Evolutionary conservation across 2,113 vertebrate genomes (phyloP).

Genomic region (Tychaedon coryphoeus): DNA sequence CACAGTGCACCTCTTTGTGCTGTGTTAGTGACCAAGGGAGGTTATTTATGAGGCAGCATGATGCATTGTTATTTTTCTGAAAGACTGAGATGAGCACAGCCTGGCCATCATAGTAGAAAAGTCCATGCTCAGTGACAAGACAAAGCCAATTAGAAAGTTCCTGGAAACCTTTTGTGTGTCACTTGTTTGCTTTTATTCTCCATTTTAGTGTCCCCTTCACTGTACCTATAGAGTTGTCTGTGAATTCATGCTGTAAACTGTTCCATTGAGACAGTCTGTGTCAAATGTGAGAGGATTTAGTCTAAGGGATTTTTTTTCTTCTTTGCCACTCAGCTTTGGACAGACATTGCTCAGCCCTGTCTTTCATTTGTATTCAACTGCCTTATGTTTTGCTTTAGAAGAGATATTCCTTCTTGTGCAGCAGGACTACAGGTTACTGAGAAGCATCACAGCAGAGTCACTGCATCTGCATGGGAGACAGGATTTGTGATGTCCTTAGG

Average conservation of each 20-base stretch:
- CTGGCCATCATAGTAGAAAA: not conserved
- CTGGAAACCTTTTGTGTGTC: not conserved
- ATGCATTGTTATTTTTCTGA: not conserved
- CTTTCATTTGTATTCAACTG: not conserved
- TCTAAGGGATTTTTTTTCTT: not conserved
- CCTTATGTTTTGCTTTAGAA: not conserved
- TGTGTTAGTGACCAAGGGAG: not conserved
- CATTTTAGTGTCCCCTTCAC: not conserved
- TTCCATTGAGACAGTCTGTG: not conserved
- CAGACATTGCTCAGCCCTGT: not conserved
- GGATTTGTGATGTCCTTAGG: not conserved
- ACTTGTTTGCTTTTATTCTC: not conserved
- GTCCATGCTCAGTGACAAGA: not conserved
- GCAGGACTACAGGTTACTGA: not conserved
- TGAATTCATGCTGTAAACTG: not conserved
- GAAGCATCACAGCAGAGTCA: not conserved
- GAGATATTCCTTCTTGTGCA: not conserved
- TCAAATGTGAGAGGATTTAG: not conserved
- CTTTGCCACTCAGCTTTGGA: not conserved
- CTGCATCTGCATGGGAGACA: not conserved
- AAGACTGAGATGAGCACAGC: not conserved
- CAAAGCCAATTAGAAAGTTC: not conserved
- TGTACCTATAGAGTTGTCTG: not conserved
- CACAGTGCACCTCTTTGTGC: not conserved
- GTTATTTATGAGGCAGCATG: not conserved